Percentiles rank a stretch among this genome's conserved stretches.
Evolutionary conservation across 2,113 vertebrate species (phyloP).

Genomic region (Myocastor coypus): DNA sequence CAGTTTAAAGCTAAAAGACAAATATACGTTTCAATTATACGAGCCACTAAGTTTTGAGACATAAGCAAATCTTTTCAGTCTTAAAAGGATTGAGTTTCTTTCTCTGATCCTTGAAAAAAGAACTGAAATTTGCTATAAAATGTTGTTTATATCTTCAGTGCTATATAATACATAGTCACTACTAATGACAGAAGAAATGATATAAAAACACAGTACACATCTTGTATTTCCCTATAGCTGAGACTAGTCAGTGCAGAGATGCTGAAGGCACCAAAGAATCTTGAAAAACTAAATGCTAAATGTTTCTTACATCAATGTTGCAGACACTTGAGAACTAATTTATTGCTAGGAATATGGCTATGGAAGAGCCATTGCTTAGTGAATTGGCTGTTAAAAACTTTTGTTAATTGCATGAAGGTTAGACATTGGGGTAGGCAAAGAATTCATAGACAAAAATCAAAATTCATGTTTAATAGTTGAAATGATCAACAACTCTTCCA

Average conservation of each 20-base stretch:
- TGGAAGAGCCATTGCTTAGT: not conserved
- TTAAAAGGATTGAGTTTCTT: not conserved
- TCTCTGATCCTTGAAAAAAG: slow-evolving; percentile 20
- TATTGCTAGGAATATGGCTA: not conserved
- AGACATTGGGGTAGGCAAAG: too few relatives aligned
- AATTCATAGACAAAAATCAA: too few relatives aligned
- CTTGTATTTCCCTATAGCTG: not conserved
- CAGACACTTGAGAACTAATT: slow-evolving; percentile 40
- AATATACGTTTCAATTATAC: slow-evolving; percentile 55
- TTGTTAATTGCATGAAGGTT: slow-evolving; percentile 53
- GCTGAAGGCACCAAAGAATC: not conserved
- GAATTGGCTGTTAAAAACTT: slow-evolving; percentile 30
- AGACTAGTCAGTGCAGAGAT: not conserved
- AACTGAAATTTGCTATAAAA: slow-evolving; percentile 52
- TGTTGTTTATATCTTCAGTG: slow-evolving; percentile 43
- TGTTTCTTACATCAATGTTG: not conserved
- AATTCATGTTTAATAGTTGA: too few relatives aligned
- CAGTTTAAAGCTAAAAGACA: slow-evolving; percentile 58
- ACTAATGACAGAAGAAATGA: not conserved
- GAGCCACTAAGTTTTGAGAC: slow-evolving; percentile 47
- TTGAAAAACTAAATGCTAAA: slow-evolving; percentile 33
- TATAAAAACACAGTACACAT: slow-evolving; percentile 42
- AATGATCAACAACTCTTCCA: too few relatives aligned
- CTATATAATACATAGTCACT: slow-evolving; percentile 27
- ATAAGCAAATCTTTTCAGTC: slow-evolving; percentile 44